Conservation (phyloP, 2,113 vertebrate genomes). For the Todiramphus chloris region DNA sequence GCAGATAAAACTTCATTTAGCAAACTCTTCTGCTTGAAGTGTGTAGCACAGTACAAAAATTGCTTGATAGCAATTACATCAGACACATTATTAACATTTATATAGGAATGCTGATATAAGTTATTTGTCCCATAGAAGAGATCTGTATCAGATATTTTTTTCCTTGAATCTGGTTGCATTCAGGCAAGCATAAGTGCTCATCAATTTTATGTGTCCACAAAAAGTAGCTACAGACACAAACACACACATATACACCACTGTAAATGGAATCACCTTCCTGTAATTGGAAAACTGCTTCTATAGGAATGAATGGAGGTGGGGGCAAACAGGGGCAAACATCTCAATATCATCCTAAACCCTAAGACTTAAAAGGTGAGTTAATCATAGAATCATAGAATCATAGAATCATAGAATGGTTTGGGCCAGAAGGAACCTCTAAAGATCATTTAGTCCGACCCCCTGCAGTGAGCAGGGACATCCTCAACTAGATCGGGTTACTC, state of each 20-base stretch:
- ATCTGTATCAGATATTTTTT: background rate
- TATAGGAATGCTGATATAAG: background rate
- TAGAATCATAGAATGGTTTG: too few relatives aligned
- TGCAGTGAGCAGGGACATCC: too few relatives aligned
- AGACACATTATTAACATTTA: slow-evolving; percentile 31
- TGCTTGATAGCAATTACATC: background rate
- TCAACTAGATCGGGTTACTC: too few relatives aligned
- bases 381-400: too few relatives aligned
- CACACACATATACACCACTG: too few relatives aligned
- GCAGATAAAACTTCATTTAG: background rate
- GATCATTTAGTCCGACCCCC: too few relatives aligned
- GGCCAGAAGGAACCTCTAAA: too few relatives aligned
- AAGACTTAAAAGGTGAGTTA: background rate
- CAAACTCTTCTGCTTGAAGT: background rate
- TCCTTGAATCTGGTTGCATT: background rate
- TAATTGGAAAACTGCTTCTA: background rate
- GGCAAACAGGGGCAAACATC: background rate
- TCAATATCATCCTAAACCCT: background rate
- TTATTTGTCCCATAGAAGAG: background rate
- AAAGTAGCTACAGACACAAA: background rate
- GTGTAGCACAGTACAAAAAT: background rate
- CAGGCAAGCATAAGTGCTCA: background rate
- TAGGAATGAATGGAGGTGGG: background rate
- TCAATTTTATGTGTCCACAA: background rate
- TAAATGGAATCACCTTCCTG: background rate